Conservation (phyloP, 2,113 vertebrate species). For the Todiramphus saurophagus region DNA sequence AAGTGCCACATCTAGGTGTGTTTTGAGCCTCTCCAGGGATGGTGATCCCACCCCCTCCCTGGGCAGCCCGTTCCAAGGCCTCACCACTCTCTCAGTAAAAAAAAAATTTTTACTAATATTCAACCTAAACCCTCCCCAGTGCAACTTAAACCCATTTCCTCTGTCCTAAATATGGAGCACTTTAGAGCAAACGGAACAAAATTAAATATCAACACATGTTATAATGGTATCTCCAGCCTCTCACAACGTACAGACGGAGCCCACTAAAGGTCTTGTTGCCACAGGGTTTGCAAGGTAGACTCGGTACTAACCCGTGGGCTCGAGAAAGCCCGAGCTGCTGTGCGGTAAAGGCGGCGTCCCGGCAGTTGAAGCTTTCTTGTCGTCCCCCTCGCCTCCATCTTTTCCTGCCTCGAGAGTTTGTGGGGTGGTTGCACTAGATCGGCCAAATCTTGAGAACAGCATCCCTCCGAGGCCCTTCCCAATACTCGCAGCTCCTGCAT, state of each 20-base stretch:
- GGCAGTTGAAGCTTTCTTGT: slow-evolving; percentile 76
- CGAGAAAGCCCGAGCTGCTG: slow-evolving; percentile 82
- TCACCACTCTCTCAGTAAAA: too few species aligned
- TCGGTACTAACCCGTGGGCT: slow-evolving; percentile 81
- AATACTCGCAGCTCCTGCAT: slow-evolving; percentile 92
- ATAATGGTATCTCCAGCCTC: not conserved
- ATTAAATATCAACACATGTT: not conserved
- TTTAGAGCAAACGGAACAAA: not conserved
- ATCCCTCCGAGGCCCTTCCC: slow-evolving; percentile 97
- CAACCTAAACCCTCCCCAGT: too few species aligned
- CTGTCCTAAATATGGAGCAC: not conserved
- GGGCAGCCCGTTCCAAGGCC: too few species aligned
- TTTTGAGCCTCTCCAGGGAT: too few species aligned
- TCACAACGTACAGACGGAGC: rapidly evolving
- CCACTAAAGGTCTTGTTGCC: not conserved
- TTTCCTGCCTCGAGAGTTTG: slow-evolving; percentile 78
- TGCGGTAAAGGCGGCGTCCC: slow-evolving; percentile 74
- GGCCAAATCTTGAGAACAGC: slow-evolving; percentile 92
- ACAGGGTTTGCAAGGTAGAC: not conserved
- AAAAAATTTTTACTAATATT: too few species aligned
- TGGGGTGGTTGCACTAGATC: slow-evolving; percentile 80
- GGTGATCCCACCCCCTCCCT: too few species aligned
- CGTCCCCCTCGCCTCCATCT: slow-evolving; percentile 78
- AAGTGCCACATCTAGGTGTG: too few species aligned
- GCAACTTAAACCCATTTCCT: too few species aligned